These are phyloP conservation scores for Melanotaenia maccullochi DNA, from an alignment of 2,797 vertebrate species.

Conservation along the genomic window DNA sequence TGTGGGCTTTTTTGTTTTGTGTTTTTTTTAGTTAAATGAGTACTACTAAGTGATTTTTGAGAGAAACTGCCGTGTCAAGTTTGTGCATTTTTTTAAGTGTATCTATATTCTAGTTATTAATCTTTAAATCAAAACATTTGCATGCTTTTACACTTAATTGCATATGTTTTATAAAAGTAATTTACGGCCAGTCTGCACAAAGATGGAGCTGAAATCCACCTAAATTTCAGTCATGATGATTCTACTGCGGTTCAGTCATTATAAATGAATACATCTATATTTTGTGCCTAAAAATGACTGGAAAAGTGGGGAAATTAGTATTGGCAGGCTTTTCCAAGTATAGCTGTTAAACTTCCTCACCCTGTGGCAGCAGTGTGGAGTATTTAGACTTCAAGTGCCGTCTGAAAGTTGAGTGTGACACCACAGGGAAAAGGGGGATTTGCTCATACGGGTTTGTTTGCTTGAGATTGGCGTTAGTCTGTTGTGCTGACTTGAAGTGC, in stretches of 20 bases:
- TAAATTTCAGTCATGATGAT: no score
- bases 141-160: not conserved
- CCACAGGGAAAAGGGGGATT: conserved; percentile 14
- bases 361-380: not conserved
- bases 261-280: not conserved
- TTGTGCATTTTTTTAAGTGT: no score
- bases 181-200: no score
- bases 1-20: not conserved
- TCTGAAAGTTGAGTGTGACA: conserved; percentile 29
- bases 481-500: conserved; percentile 38
- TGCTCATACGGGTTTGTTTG: conserved; percentile 4
- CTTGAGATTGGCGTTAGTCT: conserved; percentile 12
- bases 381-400: conserved; percentile 19
- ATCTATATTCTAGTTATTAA: not conserved
- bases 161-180: no score
- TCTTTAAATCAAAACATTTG: not conserved
- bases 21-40: no score
- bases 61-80: not conserved
- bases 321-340: not conserved
- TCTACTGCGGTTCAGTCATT: not conserved
- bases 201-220: no score
- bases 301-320: not conserved
- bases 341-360: not conserved
- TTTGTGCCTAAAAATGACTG: not conserved
- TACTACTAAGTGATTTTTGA: no score